Evolutionary conservation across 1,140 invertebrate genomes (phyloP).

Genomic region (Drosophila tropicalis): DNA sequence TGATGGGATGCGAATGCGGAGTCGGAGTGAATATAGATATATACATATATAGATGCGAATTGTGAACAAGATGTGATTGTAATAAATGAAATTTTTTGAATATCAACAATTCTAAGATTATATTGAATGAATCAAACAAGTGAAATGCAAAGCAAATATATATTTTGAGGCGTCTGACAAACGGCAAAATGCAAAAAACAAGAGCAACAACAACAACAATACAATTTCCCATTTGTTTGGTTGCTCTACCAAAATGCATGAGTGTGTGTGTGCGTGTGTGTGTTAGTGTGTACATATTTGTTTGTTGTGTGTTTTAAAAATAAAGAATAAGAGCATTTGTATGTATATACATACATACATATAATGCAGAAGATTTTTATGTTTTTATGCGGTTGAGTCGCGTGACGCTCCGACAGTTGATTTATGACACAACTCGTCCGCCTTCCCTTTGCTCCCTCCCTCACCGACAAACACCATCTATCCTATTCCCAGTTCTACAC

Average conservation of each 20-base stretch:
- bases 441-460: background rate
- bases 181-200: background rate
- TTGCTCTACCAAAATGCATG: slow-evolving; percentile 11
- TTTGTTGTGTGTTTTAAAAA: slow-evolving; percentile 30
- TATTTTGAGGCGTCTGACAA: background rate
- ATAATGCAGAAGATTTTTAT: slow-evolving; percentile 44
- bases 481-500: background rate
- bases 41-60: slow-evolving; percentile 11
- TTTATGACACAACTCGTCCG: slow-evolving; percentile 53
- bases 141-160: background rate
- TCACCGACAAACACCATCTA: background rate
- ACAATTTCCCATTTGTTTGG: slow-evolving; percentile 34
- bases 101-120: background rate
- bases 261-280: slow-evolving; percentile 18
- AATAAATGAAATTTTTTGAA: slow-evolving; percentile 7
- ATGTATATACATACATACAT: slow-evolving; percentile 29
- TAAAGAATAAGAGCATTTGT: slow-evolving; percentile 25
- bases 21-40: slow-evolving; percentile 10
- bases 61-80: slow-evolving; percentile 11
- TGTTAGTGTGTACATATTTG: slow-evolving; percentile 13
- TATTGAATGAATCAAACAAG: slow-evolving; percentile 5
- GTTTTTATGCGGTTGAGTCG: slow-evolving; percentile 48
- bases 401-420: slow-evolving; percentile 43
- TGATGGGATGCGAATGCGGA: slow-evolving; percentile 3
- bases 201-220: slow-evolving; percentile 17